A percentile compares a stretch with the other conserved stretches of the same genome.
Evolutionary conservation across 2,888 invertebrate species (phyloP).

Genomic region (Cheilosia impressa): DNA sequence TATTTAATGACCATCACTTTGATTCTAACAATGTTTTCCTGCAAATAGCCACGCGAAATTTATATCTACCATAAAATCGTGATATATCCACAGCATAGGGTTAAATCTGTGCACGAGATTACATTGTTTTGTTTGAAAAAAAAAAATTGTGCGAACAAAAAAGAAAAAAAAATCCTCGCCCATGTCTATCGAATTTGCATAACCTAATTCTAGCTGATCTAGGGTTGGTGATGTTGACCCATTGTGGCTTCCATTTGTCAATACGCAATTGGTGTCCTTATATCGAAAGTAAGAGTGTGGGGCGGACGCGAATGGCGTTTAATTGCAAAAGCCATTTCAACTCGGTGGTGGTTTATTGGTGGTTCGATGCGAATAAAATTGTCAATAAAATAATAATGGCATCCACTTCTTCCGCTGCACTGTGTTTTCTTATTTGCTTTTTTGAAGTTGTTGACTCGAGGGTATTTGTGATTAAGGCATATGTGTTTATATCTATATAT

Average conservation of each 20-base stretch:
- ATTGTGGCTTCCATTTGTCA: constrained; percentile 10
- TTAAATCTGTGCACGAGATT: too few species aligned
- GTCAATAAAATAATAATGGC: constrained; percentile 37
- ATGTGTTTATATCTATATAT: too few species aligned
- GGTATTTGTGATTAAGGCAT: too few species aligned
- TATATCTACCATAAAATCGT: too few species aligned
- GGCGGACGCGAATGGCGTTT: constrained; percentile 14
- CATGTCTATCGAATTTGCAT: constrained; percentile 34
- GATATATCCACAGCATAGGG: too few species aligned
- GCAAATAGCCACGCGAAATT: not conserved
- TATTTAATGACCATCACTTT: constrained; percentile 32
- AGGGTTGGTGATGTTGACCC: not conserved
- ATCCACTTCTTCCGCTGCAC: not conserved
- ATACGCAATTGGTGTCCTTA: not conserved
- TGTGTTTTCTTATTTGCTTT: not conserved
- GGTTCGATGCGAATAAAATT: constrained; percentile 32
- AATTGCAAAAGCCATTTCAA: constrained; percentile 39
- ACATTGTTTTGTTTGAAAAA: too few species aligned
- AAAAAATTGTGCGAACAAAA: too few species aligned
- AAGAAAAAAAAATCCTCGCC: not conserved
- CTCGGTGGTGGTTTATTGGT: constrained; percentile 17
- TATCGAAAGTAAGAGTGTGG: not conserved
- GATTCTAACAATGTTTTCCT: constrained; percentile 17
- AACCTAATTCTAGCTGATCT: constrained; percentile 19
- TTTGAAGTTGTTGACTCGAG: not conserved